These are phyloP conservation scores for Creontiades dilutus DNA, from an alignment of 2,888 invertebrate genomes.

Conservation along the genomic window DNA sequence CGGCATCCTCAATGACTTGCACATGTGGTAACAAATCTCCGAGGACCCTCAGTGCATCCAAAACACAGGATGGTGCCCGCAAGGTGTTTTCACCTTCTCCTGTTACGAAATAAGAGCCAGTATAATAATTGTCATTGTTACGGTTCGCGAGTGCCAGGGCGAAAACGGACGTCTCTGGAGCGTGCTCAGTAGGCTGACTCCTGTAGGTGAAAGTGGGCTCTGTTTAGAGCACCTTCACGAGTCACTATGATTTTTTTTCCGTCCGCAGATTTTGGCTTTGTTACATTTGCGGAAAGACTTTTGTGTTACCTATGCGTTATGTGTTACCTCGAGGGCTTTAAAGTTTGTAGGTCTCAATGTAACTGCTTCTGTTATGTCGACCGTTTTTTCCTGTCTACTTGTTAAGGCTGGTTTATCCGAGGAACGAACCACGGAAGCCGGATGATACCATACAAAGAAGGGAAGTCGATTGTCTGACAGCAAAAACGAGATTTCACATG, in stretches of 20 bases:
- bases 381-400: neutral
- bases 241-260: neutral
- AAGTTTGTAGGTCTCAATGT: neutral
- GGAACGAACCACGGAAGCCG: slow-evolving; percentile 1
- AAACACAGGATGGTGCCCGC: neutral
- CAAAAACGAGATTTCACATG: no score
- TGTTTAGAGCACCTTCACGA: slow-evolving; percentile 1
- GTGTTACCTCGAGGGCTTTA: slow-evolving; percentile 1
- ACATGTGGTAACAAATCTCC: neutral
- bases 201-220: neutral
- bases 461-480: neutral
- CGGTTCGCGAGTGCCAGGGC: slow-evolving; percentile 25
- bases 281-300: slow-evolving; percentile 22
- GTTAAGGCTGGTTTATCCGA: neutral
- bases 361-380: neutral
- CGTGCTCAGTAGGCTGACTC: slow-evolving; percentile 5
- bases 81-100: neutral
- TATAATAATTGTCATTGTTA: slow-evolving; percentile 25
- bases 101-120: slow-evolving; percentile 19
- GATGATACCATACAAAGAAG: slow-evolving; percentile 6
- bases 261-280: neutral
- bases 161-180: slow-evolving; percentile 25
- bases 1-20: neutral
- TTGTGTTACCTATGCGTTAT: neutral
- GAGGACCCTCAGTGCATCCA: neutral